These are phyloP conservation scores for Morpho achilles DNA, from an alignment of 2,888 invertebrate genomes.

Conservation along the genomic window DNA sequence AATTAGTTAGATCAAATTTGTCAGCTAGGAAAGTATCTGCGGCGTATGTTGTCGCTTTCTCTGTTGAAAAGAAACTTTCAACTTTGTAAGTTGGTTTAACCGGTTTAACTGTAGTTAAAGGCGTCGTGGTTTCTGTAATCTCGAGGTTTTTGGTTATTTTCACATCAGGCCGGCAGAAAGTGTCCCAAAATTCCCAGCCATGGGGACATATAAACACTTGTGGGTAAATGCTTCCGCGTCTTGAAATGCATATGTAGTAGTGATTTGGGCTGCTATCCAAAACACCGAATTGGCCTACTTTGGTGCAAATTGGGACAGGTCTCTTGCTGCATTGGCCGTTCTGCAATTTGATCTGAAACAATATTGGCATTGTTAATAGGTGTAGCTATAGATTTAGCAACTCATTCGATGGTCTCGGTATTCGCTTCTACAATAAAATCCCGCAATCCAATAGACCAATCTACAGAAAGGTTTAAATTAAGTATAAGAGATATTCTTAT, in stretches of 20 bases:
- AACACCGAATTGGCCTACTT: slow-evolving; percentile 53
- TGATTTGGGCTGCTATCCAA: slow-evolving; percentile 53
- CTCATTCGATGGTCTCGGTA: too few relatives aligned
- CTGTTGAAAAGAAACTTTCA: slow-evolving; percentile 59
- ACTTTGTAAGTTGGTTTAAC: slow-evolving; percentile 35
- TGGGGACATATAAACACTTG: slow-evolving; percentile 69
- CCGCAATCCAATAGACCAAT: too few relatives aligned
- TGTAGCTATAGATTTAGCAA: too few relatives aligned
- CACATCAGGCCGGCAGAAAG: slow-evolving; percentile 54
- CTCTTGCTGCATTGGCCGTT: slow-evolving; percentile 56
- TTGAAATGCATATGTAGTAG: slow-evolving; percentile 63
- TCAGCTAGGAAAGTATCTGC: slow-evolving; percentile 68
- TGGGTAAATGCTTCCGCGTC: slow-evolving; percentile 44
- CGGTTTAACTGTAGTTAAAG: slow-evolving; percentile 12
- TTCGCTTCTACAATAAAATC: too few relatives aligned
- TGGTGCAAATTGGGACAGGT: slow-evolving; percentile 52
- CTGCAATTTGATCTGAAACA: slow-evolving; percentile 49
- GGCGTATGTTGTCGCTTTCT: slow-evolving; percentile 46
- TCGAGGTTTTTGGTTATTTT: slow-evolving; percentile 20
- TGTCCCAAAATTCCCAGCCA: slow-evolving; percentile 62
- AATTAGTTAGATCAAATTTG: slow-evolving; percentile 59
- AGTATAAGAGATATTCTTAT: too few relatives aligned
- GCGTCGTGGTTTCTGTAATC: slow-evolving; percentile 13
- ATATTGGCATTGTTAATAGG: neutral
- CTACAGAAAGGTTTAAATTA: too few relatives aligned